phyloP scores from a whole-genome alignment of 2,113 vertebrate species.

The Sitta europaea region DNA sequence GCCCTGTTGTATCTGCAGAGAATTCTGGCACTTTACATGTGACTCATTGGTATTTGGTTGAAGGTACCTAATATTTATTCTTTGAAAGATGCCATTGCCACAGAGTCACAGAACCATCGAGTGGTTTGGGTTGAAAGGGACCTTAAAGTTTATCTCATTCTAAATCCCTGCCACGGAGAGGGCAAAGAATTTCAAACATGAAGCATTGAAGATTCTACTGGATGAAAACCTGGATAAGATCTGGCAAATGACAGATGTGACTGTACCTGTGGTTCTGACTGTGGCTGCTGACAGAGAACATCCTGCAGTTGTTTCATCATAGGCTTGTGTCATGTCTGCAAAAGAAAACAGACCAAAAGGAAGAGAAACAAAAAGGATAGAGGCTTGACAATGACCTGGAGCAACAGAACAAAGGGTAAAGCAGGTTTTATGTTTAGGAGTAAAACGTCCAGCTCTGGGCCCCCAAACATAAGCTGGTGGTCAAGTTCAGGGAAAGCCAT shows the following conservation, averaged over 20 bases:
- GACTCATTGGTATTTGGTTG: background rate
- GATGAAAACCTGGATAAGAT: background rate
- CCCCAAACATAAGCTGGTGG: background rate
- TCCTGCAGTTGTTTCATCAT: background rate
- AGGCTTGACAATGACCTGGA: background rate
- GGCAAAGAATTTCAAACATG: background rate
- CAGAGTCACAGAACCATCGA: background rate
- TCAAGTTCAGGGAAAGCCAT: background rate
- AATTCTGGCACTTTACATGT: background rate
- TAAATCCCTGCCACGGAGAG: background rate
- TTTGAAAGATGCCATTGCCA: background rate
- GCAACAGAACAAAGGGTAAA: background rate
- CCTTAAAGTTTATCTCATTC: background rate
- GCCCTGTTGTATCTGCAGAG: background rate
- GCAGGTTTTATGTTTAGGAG: background rate
- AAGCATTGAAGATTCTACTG: background rate
- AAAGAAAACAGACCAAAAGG: background rate
- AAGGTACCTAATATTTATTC: background rate
- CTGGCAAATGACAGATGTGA: background rate
- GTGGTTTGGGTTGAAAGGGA: background rate
- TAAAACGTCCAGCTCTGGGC: background rate
- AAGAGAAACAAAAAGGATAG: background rate
- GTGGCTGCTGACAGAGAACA: background rate
- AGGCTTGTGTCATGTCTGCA: fast-evolving
- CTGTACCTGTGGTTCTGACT: background rate